Base-by-base conservation (phyloP, 2,113 vertebrate genomes). In the Triplophysa tibetana region DNA sequence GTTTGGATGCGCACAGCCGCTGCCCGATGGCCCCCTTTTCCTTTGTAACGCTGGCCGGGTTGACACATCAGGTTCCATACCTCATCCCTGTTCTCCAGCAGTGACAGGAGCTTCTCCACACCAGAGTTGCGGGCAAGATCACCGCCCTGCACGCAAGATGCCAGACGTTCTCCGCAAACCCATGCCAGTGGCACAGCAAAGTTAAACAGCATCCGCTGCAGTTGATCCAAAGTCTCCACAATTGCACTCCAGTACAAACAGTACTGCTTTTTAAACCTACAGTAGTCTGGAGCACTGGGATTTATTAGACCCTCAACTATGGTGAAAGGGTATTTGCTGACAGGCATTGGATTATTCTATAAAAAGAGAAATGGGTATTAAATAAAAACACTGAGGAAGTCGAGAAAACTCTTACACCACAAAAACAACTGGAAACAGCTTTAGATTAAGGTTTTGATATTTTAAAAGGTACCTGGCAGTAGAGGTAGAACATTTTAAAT, bases 31-130 rank as follows among this genome's bases (percentile, higher is more conserved):
- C 94, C 95, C 19, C 89, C 87, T 56, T 83, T 92, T 78, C 95
- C 95, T 84, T 88, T 91, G 89, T 90, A 94, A 56, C 94, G 90
- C 81, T 90, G 96, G 84, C 94, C 95, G 2, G 93, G 92, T 19
- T 54, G 56, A 2, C 43, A 83, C 38, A 93, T 29, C 64, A 91
- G 70, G 77, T 79, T 85, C 60, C 83, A 86, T 65, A 96, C 89
- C 2, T 87, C 60, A 45, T 85, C 29, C 0, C 81, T 83, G 79
- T 95, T 92, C 86, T 95, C 93, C 4, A 94, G 74, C 77, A 92
- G 89, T 0, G 93, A 91, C 11, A 96, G 81, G 45, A 94, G 54
- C 38, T 48, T 62, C 58, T 84, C 85, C 41, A 67, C 52, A 13
- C 84, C 58, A 84, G 8, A 70, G 89, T 70, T 62, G 24, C 86